Percentiles rank a stretch among this genome's conserved stretches.
These are phyloP conservation scores for Tribolium madens DNA, from an alignment of 1,140 invertebrate species.

Conservation along the genomic window DNA sequence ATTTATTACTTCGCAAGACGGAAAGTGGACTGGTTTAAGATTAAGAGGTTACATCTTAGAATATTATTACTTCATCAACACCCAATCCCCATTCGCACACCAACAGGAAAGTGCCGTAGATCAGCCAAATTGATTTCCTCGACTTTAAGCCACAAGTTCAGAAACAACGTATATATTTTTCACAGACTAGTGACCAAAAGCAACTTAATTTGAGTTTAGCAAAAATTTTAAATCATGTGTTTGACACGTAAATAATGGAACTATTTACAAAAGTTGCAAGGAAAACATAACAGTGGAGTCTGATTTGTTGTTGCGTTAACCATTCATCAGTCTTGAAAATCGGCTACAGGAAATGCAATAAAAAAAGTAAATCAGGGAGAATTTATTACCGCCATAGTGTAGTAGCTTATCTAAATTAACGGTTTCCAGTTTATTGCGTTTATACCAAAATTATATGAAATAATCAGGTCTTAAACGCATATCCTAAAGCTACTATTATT, in stretches of 20 bases:
- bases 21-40: conserved; percentile 18
- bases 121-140: conserved; percentile 5
- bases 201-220: not conserved
- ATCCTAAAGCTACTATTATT: conserved; percentile 40
- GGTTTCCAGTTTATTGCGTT: conserved; percentile 39
- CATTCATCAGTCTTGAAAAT: not conserved
- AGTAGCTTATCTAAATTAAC: conserved; percentile 43
- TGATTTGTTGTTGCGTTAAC: not conserved
- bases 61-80: conserved; percentile 20
- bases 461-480: conserved; percentile 30
- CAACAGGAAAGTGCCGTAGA: not conserved
- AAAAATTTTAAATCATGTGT: too few relatives aligned
- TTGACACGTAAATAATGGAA: too few relatives aligned
- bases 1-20: conserved; percentile 3
- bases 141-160: not conserved
- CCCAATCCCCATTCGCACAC: not conserved
- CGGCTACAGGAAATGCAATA: conserved; percentile 9
- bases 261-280: too few relatives aligned
- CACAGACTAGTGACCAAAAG: not conserved
- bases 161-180: not conserved
- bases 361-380: conserved; percentile 5
- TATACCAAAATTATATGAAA: conserved; percentile 40
- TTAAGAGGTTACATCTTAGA: conserved; percentile 21
- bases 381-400: conserved; percentile 13
- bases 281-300: too few relatives aligned